Percentiles rank a stretch among this genome's conserved stretches.
Evolutionary conservation across 2,113 vertebrate genomes (phyloP).

Genomic region (Gavialis gangeticus): DNA sequence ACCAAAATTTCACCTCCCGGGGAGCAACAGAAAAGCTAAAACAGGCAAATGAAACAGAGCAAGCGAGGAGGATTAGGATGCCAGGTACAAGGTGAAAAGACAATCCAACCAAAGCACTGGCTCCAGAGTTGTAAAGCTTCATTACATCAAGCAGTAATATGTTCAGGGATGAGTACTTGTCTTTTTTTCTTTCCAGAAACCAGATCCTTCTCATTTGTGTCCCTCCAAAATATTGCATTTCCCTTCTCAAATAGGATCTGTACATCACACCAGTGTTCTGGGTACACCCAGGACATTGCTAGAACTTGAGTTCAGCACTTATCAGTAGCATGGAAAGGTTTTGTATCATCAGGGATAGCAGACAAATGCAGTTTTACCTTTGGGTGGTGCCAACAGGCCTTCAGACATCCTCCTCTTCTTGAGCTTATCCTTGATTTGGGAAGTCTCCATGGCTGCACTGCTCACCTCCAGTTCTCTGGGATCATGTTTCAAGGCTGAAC

Average conservation of each 20-base stretch:
- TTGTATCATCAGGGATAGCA: fast-evolving
- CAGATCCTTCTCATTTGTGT: neutral
- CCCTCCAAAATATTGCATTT: neutral
- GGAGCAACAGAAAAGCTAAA: neutral
- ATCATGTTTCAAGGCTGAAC: neutral
- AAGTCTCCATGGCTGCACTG: constrained; percentile 45
- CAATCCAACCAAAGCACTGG: neutral
- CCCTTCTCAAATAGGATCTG: neutral
- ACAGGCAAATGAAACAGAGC: neutral
- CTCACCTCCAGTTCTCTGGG: constrained; percentile 26
- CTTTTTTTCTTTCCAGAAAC: neutral
- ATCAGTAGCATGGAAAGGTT: neutral
- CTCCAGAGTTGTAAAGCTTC: neutral
- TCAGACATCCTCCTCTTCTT: constrained; percentile 68
- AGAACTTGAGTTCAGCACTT: neutral
- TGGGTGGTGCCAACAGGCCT: neutral
- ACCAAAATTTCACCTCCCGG: neutral
- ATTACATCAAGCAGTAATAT: neutral
- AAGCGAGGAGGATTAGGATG: neutral
- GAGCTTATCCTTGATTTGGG: constrained; percentile 70
- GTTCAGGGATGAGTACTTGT: neutral
- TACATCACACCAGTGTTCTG: neutral
- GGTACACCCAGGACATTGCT: neutral
- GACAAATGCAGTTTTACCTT: constrained; percentile 24
- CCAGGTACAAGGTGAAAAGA: fast-evolving